Evolutionary conservation across 2,888 invertebrate species (phyloP), one percentile per base, ranked within the genome.

Genomic region (Cremastobaeus sp.): DNA sequence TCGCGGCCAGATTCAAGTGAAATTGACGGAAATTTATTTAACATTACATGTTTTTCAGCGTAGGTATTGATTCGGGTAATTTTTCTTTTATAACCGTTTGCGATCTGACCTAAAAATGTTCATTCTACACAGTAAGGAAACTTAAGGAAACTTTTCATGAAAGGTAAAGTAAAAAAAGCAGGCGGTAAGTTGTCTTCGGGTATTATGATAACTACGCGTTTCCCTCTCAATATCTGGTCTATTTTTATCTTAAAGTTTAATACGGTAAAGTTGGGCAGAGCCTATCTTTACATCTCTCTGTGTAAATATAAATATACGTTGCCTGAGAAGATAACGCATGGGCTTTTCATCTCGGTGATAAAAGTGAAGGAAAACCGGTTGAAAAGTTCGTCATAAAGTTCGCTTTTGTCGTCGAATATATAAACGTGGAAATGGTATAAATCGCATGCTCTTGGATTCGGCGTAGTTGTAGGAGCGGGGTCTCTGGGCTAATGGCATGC

Each of bases 401-500:
- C 39, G 57, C 71, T 65, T 57, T 65, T 50, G 71, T 65, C 65
- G 59, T 66, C 66, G 66, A 54, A 66, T 28, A 66, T 69, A 48
- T 59, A 74, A 69, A 66, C 68, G 66, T 74, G 50, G 68, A 68
- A 68, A 70, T 45, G 59, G 64, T 69, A 69, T 75, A 76, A 76
- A 76, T 74, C 69, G 69, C 48, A 59, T 55, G 66, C 70, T 76
- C 70, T 62, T 70, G 76, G 70, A 70, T 73, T 73, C 64, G 73
- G 50, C 50, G 57, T 64, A 65, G 73, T 71, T 74, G 35, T 47
- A 60, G 35, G 62, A 76, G 74, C 76, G 84, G 83, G 87, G 87
- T 87, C 86, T 87, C 82, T 87, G 84, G 86, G 87, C 86, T 87
- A 87, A 87, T 87, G 84, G 85, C 84, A 87, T 87, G 87, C 86